Evolutionary conservation across 2,797 vertebrate species (phyloP), one percentile per base, ranked within the genome.

Genomic region (Myiotriccus ornatus): DNA sequence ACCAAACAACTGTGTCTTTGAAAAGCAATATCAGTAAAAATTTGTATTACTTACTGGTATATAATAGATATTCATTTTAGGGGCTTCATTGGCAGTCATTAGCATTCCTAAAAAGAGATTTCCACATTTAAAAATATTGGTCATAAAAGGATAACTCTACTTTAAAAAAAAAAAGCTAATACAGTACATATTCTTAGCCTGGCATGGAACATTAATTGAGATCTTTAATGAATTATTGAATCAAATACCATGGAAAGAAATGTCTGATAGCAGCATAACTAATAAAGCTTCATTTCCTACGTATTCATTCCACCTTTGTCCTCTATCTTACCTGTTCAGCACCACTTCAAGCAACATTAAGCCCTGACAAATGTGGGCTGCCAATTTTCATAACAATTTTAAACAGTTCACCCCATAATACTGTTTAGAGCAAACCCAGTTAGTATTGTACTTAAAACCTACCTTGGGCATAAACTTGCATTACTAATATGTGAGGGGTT

Each of bases 21-120:
- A 90, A 80, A 44, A 53, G 77, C 25, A 76, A 0, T n/a, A 46
- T 69, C 59, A 34, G 12, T 34, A 86, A 90, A 11, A 82, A 34
- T 34, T 34, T 86, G 39, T 28, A n/a, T 52, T 86, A 98, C 99
- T 99, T 97, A 99, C 99, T 47, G 99, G 99, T 86, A 99, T 98
- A 93, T 99, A 99, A 96, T 99, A 99, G 32, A 99, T 99, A 97
- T 98, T 99, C 99, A 99, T 99, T 98, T 99, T 99, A 71, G 99
- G 98, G 56, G 99, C 98, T 98, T 99, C 99, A 32, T 98, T 99
- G 95, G 99, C 99, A n/a, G 99, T 99, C 93, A 99, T 99, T 21
- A 99, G 98, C 99, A 99, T 99, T 96, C 99, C 99, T 99, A 95
- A 68, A 96, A 96, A 96, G 46, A 97, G 64, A 97, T 65, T 91